A percentile compares a stretch with the other conserved stretches of the same genome.
Conservation (phyloP, 1,140 invertebrate genomes). For the Cecropterus lyciades region DNA sequence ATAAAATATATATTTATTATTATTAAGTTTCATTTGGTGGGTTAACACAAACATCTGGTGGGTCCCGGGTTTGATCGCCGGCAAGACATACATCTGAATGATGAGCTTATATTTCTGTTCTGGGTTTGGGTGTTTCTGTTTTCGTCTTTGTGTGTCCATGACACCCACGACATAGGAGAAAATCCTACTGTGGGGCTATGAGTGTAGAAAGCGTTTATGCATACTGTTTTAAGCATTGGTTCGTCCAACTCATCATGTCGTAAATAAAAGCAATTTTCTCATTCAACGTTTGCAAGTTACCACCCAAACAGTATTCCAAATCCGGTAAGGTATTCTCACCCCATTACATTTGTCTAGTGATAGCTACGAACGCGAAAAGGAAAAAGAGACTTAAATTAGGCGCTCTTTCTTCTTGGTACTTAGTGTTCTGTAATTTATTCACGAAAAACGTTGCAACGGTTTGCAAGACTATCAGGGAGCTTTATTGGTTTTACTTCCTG, state of each 20-base stretch:
- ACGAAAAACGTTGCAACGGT: constrained; percentile 19
- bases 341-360: constrained; percentile 38
- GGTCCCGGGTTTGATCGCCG: too few species aligned
- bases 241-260: background rate
- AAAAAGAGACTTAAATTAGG: constrained; percentile 44
- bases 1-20: too few species aligned
- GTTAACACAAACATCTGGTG: too few species aligned
- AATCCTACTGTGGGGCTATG: too few species aligned
- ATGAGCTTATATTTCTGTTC: too few species aligned
- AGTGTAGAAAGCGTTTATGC: too few species aligned
- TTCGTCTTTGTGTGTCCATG: too few species aligned
- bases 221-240: background rate
- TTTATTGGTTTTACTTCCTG: constrained; percentile 30
- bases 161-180: too few species aligned
- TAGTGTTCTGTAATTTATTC: constrained; percentile 30
- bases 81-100: too few species aligned
- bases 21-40: too few species aligned
- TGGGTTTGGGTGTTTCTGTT: too few species aligned
- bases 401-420: constrained; percentile 17
- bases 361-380: constrained; percentile 43
- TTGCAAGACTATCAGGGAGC: constrained; percentile 10
- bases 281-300: background rate
- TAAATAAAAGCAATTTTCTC: background rate
- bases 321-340: constrained; percentile 15
- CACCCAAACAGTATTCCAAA: constrained; percentile 37